Base-by-base conservation (phyloP, 2,888 invertebrate genomes). In the Parnassius orleans region DNA sequence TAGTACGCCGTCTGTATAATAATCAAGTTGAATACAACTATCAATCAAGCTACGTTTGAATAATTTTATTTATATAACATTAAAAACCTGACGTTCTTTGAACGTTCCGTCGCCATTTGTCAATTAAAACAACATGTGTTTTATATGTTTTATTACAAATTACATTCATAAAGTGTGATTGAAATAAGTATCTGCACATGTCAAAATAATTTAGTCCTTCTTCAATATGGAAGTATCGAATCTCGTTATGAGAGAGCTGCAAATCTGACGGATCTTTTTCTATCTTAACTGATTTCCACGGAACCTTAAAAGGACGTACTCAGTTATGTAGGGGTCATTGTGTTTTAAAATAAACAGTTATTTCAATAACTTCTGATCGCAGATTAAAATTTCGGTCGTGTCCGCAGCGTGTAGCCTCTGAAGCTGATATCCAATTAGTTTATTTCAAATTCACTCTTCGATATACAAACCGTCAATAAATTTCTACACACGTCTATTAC, bases 401-500 rank as follows among this genome's bases (percentile, higher is more conserved):
- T 79, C 67, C 70, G 67, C 60, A 68, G 58, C 69, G 72, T 69
- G 69, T 66, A 57, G 64, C 57, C 67, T 64, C 69, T 64, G 71
- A 63, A 75, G 59, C 63, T 67, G 67, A 76, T 75, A 73, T 72
- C 69, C 79, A 79, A 82, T 84, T 80, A 74, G 76, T 80, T 78
- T 77, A 78, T 83, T 83, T 75, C 72, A 76, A 77, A 76, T 87
- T 82, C 81, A 82, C 78, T 79, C 74, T 82, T 80, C 81, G 81
- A 84, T 79, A 81, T 76, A 74, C 78, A 72, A 73, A 71, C 75
- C 81, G 79, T 84, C 88, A 76, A 90, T 90, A 90, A 88, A 89
- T 90, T 86, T 84, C 86, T 79, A 87, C 78, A 83, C 84, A 87
- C 85, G 88, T 87, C 85, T 87, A 87, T 84, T 82, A 81, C 74